Percentiles rank a stretch among this genome's conserved stretches.
phyloP scores from a whole-genome alignment of 2,797 vertebrate species.

The Astyanax mexicanus region DNA sequence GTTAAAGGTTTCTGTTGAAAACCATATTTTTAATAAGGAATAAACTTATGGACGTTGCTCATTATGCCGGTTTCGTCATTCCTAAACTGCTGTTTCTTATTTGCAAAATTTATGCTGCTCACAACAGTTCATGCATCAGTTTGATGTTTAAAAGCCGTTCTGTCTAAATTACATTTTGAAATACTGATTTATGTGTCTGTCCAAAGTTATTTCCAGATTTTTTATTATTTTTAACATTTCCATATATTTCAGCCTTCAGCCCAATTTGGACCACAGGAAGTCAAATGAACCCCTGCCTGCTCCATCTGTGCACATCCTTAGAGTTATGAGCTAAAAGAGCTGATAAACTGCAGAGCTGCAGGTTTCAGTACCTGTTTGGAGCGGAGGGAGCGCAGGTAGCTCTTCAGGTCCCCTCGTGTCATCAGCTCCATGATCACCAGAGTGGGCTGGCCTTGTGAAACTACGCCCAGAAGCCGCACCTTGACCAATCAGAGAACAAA shows the following conservation, averaged over 20 bases:
- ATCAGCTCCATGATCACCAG: slow-evolving; percentile 99
- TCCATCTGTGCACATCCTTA: neutral
- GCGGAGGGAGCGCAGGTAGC: slow-evolving; percentile 92
- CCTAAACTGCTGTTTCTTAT: neutral
- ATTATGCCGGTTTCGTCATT: neutral
- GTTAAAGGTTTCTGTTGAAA: neutral
- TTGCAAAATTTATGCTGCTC: neutral
- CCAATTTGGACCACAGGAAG: neutral
- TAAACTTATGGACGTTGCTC: neutral
- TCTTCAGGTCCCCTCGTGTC: slow-evolving; percentile 98
- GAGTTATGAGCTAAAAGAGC: too few species aligned
- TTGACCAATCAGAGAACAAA: slow-evolving; percentile 67
- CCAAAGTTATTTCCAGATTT: neutral
- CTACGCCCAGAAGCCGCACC: slow-evolving; percentile 96
- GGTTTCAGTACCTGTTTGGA: slow-evolving; percentile 87
- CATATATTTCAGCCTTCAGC: neutral
- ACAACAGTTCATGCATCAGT: neutral
- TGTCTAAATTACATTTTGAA: neutral
- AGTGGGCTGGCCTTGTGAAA: slow-evolving; percentile 97
- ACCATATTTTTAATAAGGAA: neutral
- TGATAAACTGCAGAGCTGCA: neutral
- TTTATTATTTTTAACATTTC: neutral
- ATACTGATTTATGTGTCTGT: neutral
- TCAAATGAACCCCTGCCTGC: neutral
- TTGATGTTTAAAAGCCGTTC: neutral